These are phyloP conservation scores for Tryphoninae sp. DNA, from an alignment of 2,888 invertebrate genomes.

Conservation along the genomic window DNA sequence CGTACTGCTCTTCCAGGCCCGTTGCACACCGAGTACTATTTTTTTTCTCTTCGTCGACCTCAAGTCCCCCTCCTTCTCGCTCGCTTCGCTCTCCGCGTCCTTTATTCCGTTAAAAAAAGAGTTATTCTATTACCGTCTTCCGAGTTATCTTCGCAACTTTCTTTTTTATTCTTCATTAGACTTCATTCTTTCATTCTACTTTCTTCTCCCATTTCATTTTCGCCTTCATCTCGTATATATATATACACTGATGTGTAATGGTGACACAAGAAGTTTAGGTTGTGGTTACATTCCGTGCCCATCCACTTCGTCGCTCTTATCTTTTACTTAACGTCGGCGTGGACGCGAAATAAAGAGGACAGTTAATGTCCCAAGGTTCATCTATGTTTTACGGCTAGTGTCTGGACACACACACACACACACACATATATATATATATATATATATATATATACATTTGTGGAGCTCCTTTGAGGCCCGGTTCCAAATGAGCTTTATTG, in stretches of 20 bases:
- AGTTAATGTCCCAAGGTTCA: conserved; percentile 13
- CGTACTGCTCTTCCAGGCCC: conserved; percentile 28
- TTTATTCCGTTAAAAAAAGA: neutral
- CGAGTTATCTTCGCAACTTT: conserved; percentile 2
- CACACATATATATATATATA: too few relatives aligned
- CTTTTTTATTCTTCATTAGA: conserved; percentile 9
- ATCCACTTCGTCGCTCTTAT: neutral
- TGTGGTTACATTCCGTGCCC: conserved; percentile 4
- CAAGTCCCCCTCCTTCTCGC: neutral
- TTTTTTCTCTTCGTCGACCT: conserved; percentile 32
- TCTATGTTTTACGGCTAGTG: conserved; percentile 17
- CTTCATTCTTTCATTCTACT: conserved; percentile 5
- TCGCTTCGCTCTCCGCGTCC: too few relatives aligned
- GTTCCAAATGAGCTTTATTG: too few relatives aligned
- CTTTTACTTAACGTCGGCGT: conserved; percentile 37
- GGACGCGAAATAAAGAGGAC: conserved; percentile 42
- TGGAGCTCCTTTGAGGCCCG: too few relatives aligned
- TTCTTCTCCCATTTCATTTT: conserved; percentile 10
- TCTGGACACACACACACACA: too few relatives aligned
- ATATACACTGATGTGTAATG: conserved; percentile 12
- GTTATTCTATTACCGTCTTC: neutral
- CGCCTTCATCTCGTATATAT: conserved; percentile 20
- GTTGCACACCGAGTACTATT: conserved; percentile 39
- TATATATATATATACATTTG: too few relatives aligned
- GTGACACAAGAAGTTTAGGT: conserved; percentile 14